Evolutionary conservation across 2,113 vertebrate genomes (phyloP), one percentile per base, ranked within the genome.

Genomic region (Mixornis gularis): DNA sequence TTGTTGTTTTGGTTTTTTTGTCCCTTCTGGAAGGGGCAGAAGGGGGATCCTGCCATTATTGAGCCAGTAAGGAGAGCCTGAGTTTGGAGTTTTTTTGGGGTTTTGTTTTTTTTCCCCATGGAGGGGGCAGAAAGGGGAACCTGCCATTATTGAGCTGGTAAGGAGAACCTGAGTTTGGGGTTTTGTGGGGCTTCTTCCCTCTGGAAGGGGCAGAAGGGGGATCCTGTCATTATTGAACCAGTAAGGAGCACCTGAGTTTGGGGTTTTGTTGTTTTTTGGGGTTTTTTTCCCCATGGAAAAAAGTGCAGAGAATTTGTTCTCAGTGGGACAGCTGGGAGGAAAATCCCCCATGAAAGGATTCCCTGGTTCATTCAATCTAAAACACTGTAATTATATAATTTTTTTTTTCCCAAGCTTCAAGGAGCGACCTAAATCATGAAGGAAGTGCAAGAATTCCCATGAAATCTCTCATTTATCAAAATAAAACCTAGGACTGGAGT

Each of bases 141-240:
- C 22, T 48, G 22, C 46, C 46, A 48, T 48, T 48, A 48, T 13
- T 46, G 46, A 46, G 11, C 46, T 20, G 5, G 21, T 48, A 25
- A 48, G 46, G 22, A 48, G 14, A 14, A 16, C 14, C 49, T 16
- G 25, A 52, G 10, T 52, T 53, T 53, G 51, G 51, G 29, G 51
- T 53, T 53, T 30, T 53, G 51, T 30, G 30, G 52, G 12, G 19
- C 21, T 46, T 21, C 10, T 21, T 11, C 10, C 20, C 10, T 9
- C 10, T 46, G 44, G 44, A 84, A 51, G 24, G 30, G 32, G 8
- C 30, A 21, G 18, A 20, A 99, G 79, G 48, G 13, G 24, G 48
- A 49, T 26, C 24, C 48, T 49, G 48, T 25, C 48, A 49, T 49
- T 49, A 26, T 49, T 48, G 48, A 48, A 4, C 24, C 22, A 4